Evolutionary conservation across 1,140 invertebrate species (phyloP).

Genomic region (Chelonus insularis): DNA sequence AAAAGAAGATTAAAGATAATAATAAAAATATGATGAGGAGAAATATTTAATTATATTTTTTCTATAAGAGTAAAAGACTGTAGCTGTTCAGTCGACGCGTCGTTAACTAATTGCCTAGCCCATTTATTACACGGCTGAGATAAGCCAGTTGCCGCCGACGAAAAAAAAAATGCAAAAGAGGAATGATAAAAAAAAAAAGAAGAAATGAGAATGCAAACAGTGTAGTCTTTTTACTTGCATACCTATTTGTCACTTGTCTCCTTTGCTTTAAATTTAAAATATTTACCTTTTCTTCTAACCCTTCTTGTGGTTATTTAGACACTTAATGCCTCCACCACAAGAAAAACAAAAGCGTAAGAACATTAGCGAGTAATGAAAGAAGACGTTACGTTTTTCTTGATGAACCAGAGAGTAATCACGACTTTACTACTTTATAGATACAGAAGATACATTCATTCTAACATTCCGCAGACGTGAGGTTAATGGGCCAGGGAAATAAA

Average conservation of each 20-base stretch:
- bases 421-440: not conserved
- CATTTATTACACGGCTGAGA: slow-evolving; percentile 23
- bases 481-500: not conserved
- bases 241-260: not conserved
- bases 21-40: too few species aligned
- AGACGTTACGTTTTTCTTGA: slow-evolving; percentile 1
- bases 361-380: not conserved
- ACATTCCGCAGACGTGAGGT: not conserved
- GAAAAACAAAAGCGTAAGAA: not conserved
- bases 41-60: not conserved
- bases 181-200: not conserved
- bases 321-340: not conserved
- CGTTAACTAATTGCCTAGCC: slow-evolving; percentile 17
- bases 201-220: not conserved
- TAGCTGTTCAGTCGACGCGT: slow-evolving; percentile 12
- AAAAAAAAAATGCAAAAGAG: slow-evolving; percentile 9
- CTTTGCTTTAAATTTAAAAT: too few species aligned
- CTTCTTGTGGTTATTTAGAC: too few species aligned
- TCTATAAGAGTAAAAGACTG: not conserved
- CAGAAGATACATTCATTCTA: slow-evolving; percentile 2
- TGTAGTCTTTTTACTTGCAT: not conserved
- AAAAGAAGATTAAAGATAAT: too few species aligned
- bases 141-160: slow-evolving; percentile 10
- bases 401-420: not conserved
- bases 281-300: too few species aligned